Conservation (phyloP, 2,888 invertebrate genomes). For the Amphipyra berbera region DNA sequence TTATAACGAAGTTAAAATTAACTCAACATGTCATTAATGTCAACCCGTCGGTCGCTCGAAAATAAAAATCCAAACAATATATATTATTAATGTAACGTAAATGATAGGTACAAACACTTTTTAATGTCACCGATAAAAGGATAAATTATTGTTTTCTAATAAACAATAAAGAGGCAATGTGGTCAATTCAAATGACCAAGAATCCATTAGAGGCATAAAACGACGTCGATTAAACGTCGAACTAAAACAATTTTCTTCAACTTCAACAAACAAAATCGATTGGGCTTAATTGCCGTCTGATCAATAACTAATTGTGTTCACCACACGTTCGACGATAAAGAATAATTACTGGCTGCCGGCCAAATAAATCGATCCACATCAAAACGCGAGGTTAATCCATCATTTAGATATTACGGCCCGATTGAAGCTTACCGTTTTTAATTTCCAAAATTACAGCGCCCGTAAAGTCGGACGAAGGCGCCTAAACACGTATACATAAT, state of each 20-base stretch:
- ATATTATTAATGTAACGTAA: constrained; percentile 47
- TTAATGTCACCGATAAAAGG: constrained; percentile 59
- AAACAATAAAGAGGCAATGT: constrained; percentile 73
- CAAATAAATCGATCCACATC: constrained; percentile 89
- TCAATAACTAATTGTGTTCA: constrained; percentile 90
- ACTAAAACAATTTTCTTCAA: constrained; percentile 89
- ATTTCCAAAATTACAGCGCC: constrained; percentile 87
- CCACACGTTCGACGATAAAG: constrained; percentile 88
- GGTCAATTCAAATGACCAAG: constrained; percentile 79
- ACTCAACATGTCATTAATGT: no score
- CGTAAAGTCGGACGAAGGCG: constrained; percentile 75
- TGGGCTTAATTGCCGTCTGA: constrained; percentile 88
- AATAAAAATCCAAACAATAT: constrained; percentile 23
- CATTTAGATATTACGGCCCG: constrained; percentile 88
- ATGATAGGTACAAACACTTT: constrained; percentile 51
- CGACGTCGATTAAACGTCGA: constrained; percentile 84
- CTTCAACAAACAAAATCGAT: constrained; percentile 90
- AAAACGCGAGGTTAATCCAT: constrained; percentile 89
- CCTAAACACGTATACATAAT: constrained; percentile 86
- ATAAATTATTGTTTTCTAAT: constrained; percentile 74
- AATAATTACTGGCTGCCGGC: constrained; percentile 89
- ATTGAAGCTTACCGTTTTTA: constrained; percentile 89
- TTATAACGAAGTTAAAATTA: not conserved
- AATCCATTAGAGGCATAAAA: constrained; percentile 86
- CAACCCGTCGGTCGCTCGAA: not conserved